Evolutionary conservation across 2,113 vertebrate genomes (phyloP).

Genomic region (Neolamprologus hecqui): DNA sequence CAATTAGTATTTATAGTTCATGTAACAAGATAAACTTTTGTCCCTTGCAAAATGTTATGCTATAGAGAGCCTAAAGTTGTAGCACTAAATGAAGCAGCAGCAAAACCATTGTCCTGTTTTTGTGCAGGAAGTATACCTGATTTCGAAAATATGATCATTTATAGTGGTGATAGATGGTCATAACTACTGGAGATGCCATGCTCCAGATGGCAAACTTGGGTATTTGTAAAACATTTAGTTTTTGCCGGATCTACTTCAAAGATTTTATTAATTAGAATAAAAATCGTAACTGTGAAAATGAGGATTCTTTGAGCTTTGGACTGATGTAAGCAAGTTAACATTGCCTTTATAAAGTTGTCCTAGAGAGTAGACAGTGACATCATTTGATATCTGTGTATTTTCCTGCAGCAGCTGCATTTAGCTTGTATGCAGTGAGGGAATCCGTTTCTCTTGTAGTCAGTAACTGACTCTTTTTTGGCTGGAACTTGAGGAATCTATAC

Average conservation of each 20-base stretch:
- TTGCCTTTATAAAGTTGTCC: not conserved
- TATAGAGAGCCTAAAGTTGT: not conserved
- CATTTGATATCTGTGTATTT: not conserved
- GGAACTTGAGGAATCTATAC: conserved; percentile 65
- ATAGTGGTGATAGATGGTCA: not conserved
- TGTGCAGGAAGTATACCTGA: not conserved
- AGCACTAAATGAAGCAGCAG: not conserved
- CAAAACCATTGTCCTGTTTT: not conserved
- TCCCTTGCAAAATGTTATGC: not conserved
- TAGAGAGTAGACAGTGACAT: not conserved
- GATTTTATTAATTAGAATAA: not conserved
- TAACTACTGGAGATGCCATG: not conserved
- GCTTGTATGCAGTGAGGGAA: conserved; percentile 8
- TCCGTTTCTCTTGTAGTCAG: not conserved
- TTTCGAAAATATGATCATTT: not conserved
- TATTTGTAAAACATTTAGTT: not conserved
- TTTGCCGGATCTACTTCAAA: not conserved
- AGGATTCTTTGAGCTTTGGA: not conserved
- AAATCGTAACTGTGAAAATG: not conserved
- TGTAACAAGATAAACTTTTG: not conserved
- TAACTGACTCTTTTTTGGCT: conserved; percentile 39
- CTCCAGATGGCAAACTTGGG: not conserved
- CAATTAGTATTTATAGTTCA: not conserved
- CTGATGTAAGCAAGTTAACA: not conserved
- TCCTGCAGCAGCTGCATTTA: conserved; percentile 28